Evolutionary conservation across 2,888 invertebrate species (phyloP), one percentile per base, ranked within the genome.

Genomic region (Mesoligia furuncula): DNA sequence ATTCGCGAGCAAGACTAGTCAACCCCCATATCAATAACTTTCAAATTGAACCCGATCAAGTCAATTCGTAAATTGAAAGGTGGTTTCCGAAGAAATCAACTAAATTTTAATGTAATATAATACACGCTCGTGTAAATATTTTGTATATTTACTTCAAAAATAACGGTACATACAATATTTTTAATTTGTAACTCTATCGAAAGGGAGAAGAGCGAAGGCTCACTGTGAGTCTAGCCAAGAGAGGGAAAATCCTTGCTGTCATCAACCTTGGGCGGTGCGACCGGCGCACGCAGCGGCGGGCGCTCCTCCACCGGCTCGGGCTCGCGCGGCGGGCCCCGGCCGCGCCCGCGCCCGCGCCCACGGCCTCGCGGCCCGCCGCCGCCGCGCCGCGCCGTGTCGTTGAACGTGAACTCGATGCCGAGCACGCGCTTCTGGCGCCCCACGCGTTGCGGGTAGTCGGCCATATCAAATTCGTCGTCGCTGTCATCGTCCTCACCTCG

Each of bases 231-330:
- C 94, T 98, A 98, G 95, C 98, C 98, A 94, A 99, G 97, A 93
- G 99, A 98, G 90, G 99, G 99, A 97, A 99, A 99, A 96, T 99
- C 99, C 95, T 98, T 98, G 97, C 99, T 99, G 97, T 99, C 99
- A 94, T 99, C 99, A 87, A 99, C 99, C 95, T 99, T 99, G 36
- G 99, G 99, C 88, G 98, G 98, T 81, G 96, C 93, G 54, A 91
- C 93, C 83, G 90, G 93, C 73, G 90, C 90, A 81, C 94, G 93
- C 83, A 92, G 92, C 80, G 82, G 88, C 45, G 94, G 92, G 88
- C 95, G 95, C 93, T 95, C 96, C 91, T 95, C 95, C 27, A 73
- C 61, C 2, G 91, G 87, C 85, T 93, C 94, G 27, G 84, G 84
- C 86, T 94, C 96, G 71, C 94, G 95, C 87, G 94, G 94, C 71